Conservation (phyloP, 2,888 invertebrate species). For the Caprella mutica region DNA sequence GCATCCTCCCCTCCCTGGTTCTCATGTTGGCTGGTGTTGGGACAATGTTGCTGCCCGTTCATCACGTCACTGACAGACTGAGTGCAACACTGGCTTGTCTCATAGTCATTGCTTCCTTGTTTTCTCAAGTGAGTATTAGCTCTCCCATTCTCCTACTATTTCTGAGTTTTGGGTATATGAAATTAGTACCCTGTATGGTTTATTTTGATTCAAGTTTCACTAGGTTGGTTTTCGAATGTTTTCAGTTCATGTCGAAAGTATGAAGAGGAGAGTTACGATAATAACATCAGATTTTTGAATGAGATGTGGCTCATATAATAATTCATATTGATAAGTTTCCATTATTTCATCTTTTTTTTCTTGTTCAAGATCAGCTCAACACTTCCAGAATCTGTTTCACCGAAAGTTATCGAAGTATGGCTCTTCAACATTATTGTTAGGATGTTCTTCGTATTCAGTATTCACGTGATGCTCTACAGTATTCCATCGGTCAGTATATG, state of each 20-base stretch:
- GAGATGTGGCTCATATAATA: too few relatives aligned
- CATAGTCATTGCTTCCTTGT: conserved; percentile 20
- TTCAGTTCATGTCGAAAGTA: too few relatives aligned
- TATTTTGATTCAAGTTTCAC: too few relatives aligned
- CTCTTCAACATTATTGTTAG: conserved; percentile 18
- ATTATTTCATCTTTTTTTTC: not conserved
- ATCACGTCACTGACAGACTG: conserved; percentile 12
- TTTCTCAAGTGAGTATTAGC: conserved; percentile 17
- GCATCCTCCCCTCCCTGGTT: conserved; percentile 17
- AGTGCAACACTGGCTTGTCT: conserved; percentile 21
- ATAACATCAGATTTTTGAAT: too few relatives aligned
- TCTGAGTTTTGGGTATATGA: too few relatives aligned
- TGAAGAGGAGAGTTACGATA: too few relatives aligned
- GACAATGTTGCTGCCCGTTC: conserved; percentile 16
- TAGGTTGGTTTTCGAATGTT: too few relatives aligned
- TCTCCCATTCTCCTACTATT: too few relatives aligned
- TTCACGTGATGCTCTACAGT: not conserved
- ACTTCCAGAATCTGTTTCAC: conserved; percentile 16
- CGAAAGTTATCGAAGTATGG: conserved; percentile 24
- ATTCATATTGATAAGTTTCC: not conserved
- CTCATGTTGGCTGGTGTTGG: conserved; percentile 14
- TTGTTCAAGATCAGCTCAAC: conserved; percentile 16
- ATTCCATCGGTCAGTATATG: not conserved
- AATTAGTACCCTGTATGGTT: too few relatives aligned
- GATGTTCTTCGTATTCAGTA: conserved; percentile 19